A percentile compares a stretch with the other conserved stretches of the same genome.
phyloP scores from a whole-genome alignment of 2,113 vertebrate genomes.

The Deroptyus accipitrinus region DNA sequence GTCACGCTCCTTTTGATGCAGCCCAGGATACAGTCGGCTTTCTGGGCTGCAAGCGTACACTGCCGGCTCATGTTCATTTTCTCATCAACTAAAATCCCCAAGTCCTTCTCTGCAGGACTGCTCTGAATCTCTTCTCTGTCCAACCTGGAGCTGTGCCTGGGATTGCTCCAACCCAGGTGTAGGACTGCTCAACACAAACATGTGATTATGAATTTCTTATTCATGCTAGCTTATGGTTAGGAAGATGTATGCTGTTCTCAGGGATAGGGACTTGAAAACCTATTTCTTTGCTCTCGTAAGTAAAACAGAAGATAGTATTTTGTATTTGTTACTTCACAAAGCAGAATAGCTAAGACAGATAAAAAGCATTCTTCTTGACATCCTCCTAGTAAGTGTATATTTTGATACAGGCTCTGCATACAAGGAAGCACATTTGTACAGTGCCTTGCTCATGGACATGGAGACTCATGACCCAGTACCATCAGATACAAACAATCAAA shows the following conservation, averaged over 20 bases:
- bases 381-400: fast-evolving
- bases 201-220: not conserved
- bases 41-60: too few relatives aligned
- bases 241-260: not conserved
- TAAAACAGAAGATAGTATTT: not conserved
- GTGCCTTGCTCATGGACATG: not conserved
- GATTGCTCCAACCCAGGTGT: too few relatives aligned
- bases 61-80: too few relatives aligned
- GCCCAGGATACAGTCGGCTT: too few relatives aligned
- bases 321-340: not conserved
- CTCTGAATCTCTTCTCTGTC: too few relatives aligned
- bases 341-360: not conserved
- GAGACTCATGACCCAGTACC: not conserved
- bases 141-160: too few relatives aligned
- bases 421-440: not conserved
- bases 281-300: not conserved
- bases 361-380: not conserved
- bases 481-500: not conserved
- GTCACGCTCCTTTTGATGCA: too few relatives aligned
- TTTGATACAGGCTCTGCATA: not conserved
- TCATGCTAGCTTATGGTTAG: not conserved
- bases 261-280: not conserved
- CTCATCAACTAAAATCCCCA: too few relatives aligned
- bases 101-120: too few relatives aligned
- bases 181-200: not conserved